These are phyloP conservation scores for Rhadina sibilatrix DNA, from an alignment of 2,113 vertebrate species.

Conservation along the genomic window DNA sequence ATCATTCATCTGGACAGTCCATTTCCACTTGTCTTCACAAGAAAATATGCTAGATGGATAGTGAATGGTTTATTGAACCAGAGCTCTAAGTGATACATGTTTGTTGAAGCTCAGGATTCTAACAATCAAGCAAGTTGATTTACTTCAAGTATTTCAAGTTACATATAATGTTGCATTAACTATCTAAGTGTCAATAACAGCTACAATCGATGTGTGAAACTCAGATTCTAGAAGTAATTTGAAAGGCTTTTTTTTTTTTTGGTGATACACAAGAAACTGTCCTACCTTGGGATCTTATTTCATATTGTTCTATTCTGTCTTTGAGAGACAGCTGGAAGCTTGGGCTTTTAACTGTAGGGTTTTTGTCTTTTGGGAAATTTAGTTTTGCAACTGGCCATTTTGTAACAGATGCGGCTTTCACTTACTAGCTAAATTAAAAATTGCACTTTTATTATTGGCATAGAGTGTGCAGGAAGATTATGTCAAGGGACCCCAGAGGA, in stretches of 20 bases:
- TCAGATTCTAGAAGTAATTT: not conserved
- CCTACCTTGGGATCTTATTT: not conserved
- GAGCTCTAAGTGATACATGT: not conserved
- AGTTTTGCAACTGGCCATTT: not conserved
- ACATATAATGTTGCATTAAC: not conserved
- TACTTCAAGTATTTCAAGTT: not conserved
- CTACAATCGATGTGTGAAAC: not conserved
- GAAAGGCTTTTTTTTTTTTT: not conserved
- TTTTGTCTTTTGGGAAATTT: constrained; percentile 10
- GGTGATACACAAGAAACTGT: not conserved
- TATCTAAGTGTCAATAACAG: not conserved
- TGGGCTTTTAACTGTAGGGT: not conserved
- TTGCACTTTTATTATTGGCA: not conserved
- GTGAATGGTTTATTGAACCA: not conserved
- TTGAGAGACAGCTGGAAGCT: not conserved
- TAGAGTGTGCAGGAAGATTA: not conserved
- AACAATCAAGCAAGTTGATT: not conserved
- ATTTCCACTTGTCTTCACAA: not conserved
- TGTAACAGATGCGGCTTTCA: not conserved
- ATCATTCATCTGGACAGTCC: not conserved
- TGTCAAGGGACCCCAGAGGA: not conserved
- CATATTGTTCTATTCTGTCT: not conserved
- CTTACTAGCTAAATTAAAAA: not conserved
- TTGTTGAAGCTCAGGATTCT: not conserved
- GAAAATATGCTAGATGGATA: not conserved